Base-by-base conservation (phyloP, 2,888 invertebrate genomes). In the Pomacea canaliculata region DNA sequence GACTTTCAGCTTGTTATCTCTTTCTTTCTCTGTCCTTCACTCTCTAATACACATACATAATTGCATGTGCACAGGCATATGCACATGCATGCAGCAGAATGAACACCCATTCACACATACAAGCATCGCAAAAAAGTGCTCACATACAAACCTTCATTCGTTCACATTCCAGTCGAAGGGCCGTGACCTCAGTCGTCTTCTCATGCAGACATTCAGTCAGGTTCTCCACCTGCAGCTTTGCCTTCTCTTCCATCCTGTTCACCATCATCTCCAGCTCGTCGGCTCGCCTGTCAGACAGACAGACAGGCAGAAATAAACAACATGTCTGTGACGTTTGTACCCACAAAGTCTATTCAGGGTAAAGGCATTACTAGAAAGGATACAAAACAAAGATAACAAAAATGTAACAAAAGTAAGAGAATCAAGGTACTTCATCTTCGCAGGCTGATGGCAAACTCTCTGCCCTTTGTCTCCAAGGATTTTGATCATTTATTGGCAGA, bases 251-350 rank as follows among this genome's bases (percentile, higher is more conserved):
- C 19, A 88, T 83, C 56, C 85, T 76, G 68, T 86, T 86, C 77
- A 90, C 81, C 59, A 89, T 79, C 7, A 82, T 78, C 77, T 90
- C 89, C 73, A 90, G 78, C 80, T 90, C 89, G 49, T 84, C 83
- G 23, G 88, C 76, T 63, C 88, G 83, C 63, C 89, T 89, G 81
- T 46, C 82, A 13, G 18, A 59, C 27, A 75, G 27, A 9, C 16
- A 46, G 16, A 62, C 18, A 48, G 37, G 5, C 37, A 37, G 37
- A 5, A 3, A 37, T 3, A 37, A 37, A 37, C 5, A 67, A 67
- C 27, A 67, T 23, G 37, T 37, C 37, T 37, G 37, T 37, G 37
- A 37, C 1, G 37, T 37, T 37, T 37, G 37, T 37, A 37, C 37
- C 37, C 3, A 37, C 37, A 37, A 37, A 37, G 37, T 37, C 37